Evolutionary conservation across 2,888 invertebrate genomes (phyloP), one percentile per base, ranked within the genome.

Genomic region (Chalcis sispes): DNA sequence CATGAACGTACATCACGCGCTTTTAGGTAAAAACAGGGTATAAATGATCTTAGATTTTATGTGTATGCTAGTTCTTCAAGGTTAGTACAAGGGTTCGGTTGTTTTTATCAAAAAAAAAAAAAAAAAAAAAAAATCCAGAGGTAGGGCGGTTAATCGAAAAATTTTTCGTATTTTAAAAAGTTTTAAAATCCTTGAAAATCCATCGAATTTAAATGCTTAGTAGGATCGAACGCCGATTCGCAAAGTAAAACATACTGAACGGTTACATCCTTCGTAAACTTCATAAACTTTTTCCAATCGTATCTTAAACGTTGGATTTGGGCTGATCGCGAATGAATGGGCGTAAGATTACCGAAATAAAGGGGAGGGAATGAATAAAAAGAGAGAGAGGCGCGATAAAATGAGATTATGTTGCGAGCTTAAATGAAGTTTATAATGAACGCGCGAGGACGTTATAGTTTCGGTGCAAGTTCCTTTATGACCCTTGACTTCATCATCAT

Each of bases 401-500:
- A 73, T 76, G 69, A 46, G 48, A 78, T 73, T 72, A 72, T 32
- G 52, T 50, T 65, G 27, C 40, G 58, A 59, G 65, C 66, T 71
- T 58, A 50, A 62, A 77, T 62, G 69, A 72, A 77, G 77, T 77
- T 77, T 62, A 64, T 77, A 69, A 69, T 75, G 69, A 75, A 23
- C 27, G 25, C 32, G 18, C 42, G 2, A 2, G 18, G 56, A 66
- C 42, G 15, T 25, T 36, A 58, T 54, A 62, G 42, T 79, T 79
- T 72, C 56, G 59, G 50, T 18, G 50, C 61, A 81, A 82, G 73
- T 83, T 81, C 77, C 78, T 83, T 83, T 78, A 79, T 54, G 79
- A 62, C 76, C n/a, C 70, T 52, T 77, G 79, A 74, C 77, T 83
- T 82, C 78, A 79, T 83, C 79, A 79, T 78, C 78, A 78, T 77